Evolutionary conservation across 2,888 invertebrate species (phyloP), one percentile per base, ranked within the genome.

Genomic region (Lasiommata megera): DNA sequence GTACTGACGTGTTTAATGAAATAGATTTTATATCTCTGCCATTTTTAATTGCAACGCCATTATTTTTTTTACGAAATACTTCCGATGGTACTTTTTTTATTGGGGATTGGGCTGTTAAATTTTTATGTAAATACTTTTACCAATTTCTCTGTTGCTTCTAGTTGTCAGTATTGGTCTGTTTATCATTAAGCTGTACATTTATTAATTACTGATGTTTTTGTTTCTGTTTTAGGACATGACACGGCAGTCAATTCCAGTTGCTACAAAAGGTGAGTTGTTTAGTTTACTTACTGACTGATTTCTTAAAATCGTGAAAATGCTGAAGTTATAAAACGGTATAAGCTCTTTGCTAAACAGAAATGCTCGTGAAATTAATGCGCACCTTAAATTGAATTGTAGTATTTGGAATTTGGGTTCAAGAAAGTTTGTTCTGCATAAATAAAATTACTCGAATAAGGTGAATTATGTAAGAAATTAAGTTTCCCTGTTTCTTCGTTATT

Each of bases 151-250:
- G 16, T 31, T 29, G 43, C 50, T 56, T 55, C 6, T 40, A 54
- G 54, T 14, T 52, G 37, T 54, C 54, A 44, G 14, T 44, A 9
- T 38, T 50, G 47, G 51, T 51, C 17, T 38, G 9, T 51, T 51
- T 51, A 17, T 11, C 44, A 58, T 47, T 3, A 46, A 38, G 8
- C 16, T 23, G 46, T 53, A 16, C 36, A 34, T 60, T 53, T 43
- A 28, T 58, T 60, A 55, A 53, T 54, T 60, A 58, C 67, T 82
- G 74, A 82, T 75, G n/a, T 63, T 43, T 37, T 64, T 40, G 61
- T 80, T 84, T 84, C 80, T 79, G 76, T 72, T 87, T 75, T 87
- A 91, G 91, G 91, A 91, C 69, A 91, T 91, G 91, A 91, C 91
- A 77, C 84, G 91, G 71, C 91, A 91, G 76, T 91, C 91, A 54